Evolutionary conservation across 2,888 invertebrate genomes (phyloP).

Genomic region (Norana najaformis): DNA sequence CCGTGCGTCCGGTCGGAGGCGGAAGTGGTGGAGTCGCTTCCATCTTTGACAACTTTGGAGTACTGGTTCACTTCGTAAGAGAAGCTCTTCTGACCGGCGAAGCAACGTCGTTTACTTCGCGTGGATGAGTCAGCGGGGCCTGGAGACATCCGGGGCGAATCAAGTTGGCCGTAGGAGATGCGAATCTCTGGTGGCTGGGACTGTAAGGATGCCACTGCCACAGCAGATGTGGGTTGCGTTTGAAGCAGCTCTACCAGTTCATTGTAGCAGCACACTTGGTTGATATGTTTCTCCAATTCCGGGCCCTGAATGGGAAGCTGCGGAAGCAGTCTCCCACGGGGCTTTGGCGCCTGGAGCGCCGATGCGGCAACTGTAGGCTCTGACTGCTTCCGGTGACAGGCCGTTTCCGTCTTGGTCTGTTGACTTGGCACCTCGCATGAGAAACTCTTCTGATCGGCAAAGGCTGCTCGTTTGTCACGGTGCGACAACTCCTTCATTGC

Average conservation of each 20-base stretch:
- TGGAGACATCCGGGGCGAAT: background rate
- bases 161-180: slow-evolving; percentile 7
- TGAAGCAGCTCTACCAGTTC: slow-evolving; percentile 16
- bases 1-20: background rate
- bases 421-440: slow-evolving; percentile 40
- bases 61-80: slow-evolving; percentile 34
- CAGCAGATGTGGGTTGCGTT: background rate
- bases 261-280: slow-evolving; percentile 1
- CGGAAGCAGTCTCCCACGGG: slow-evolving; percentile 24
- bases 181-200: slow-evolving; percentile 16
- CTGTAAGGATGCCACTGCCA: background rate
- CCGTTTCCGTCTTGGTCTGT: slow-evolving; percentile 2
- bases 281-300: slow-evolving; percentile 24
- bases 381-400: slow-evolving; percentile 34
- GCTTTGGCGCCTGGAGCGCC: background rate
- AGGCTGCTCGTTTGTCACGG: slow-evolving; percentile 31
- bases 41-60: background rate
- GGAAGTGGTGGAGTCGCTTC: background rate
- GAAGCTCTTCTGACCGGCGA: slow-evolving; percentile 37
- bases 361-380: slow-evolving; percentile 35
- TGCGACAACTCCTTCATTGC: background rate
- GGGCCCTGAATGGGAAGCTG: slow-evolving; percentile 26
- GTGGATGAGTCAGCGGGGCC: background rate
- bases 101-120: background rate
- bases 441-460: slow-evolving; percentile 40